phyloP scores from a whole-genome alignment of 2,888 invertebrate genomes.

The Lymantria dispar region DNA sequence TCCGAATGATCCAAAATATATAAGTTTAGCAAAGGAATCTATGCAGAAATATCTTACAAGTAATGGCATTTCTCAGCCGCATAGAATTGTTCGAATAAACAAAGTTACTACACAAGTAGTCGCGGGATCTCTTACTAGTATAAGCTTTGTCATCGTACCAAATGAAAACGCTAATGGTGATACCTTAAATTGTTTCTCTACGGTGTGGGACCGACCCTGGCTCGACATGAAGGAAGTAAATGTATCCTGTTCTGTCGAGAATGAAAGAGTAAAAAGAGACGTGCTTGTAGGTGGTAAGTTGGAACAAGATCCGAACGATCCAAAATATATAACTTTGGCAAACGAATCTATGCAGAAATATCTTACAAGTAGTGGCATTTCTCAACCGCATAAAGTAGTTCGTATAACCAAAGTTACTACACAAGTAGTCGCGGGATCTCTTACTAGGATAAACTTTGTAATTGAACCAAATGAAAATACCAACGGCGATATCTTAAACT shows the following conservation, averaged over 20 bases:
- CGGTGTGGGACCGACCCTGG: conserved; percentile 74
- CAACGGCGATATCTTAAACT: conserved; percentile 1
- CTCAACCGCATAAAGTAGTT: conserved; percentile 5
- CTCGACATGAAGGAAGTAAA: conserved; percentile 37
- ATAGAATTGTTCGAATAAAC: not conserved
- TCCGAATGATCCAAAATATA: not conserved
- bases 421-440: conserved; percentile 33
- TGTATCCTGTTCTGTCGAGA: conserved; percentile 29
- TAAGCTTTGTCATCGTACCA: not conserved
- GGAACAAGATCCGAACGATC: conserved; percentile 11
- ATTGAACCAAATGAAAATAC: conserved; percentile 3
- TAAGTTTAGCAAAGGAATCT: conserved; percentile 1
- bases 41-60: not conserved
- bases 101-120: conserved; percentile 4
- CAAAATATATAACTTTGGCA: conserved; percentile 17
- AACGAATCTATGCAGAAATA: conserved; percentile 20
- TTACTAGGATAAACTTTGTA: conserved; percentile 23
- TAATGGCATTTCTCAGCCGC: not conserved
- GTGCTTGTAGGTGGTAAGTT: conserved; percentile 11
- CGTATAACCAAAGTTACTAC: conserved; percentile 27
- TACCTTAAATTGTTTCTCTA: conserved; percentile 25
- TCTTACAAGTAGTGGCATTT: conserved; percentile 8
- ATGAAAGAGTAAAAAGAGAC: conserved; percentile 17
- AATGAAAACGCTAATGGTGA: not conserved
- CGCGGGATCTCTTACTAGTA: not conserved